Percentiles rank a stretch among this genome's conserved stretches.
phyloP scores from a whole-genome alignment of 92 coral and sea anemone species.

The Epizoanthus scotinus region DNA sequence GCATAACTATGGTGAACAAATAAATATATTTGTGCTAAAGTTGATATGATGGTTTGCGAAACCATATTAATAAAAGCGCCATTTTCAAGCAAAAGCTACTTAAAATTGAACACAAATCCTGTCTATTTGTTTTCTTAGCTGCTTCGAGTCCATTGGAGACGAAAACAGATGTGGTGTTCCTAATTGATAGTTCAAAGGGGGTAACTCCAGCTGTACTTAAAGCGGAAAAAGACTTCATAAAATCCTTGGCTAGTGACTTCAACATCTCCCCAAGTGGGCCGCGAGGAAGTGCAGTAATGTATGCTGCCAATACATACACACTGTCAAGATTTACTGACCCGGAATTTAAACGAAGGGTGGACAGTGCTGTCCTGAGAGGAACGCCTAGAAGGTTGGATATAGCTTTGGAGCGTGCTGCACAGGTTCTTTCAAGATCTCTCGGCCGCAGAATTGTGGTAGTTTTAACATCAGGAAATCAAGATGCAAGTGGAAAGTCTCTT shows the following conservation, averaged over 20 bases:
- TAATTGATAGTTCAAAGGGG: constrained; percentile 65
- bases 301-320: constrained; percentile 31
- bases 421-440: constrained; percentile 41
- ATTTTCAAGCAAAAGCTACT: neutral
- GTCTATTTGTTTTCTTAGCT: neutral
- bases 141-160: constrained; percentile 45
- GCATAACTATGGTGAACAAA: no score
- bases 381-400: constrained; percentile 40
- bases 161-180: constrained; percentile 63
- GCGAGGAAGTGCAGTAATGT: constrained; percentile 36
- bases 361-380: constrained; percentile 35
- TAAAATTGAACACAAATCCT: neutral
- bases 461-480: constrained; percentile 51
- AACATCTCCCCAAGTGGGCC: constrained; percentile 39
- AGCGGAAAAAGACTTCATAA: constrained; percentile 52
- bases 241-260: constrained; percentile 57
- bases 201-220: constrained; percentile 48
- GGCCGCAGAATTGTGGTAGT: constrained; percentile 56
- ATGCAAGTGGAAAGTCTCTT: constrained; percentile 41
- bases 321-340: constrained; percentile 22
- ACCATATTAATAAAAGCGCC: neutral
- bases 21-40: neutral
- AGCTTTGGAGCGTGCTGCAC: constrained; percentile 65
- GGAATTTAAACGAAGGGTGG: constrained; percentile 39
- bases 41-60: neutral